Percentiles rank a stretch among this genome's conserved stretches.
phyloP scores from a whole-genome alignment of 2,888 invertebrate species.

The Lottia gigantea region DNA sequence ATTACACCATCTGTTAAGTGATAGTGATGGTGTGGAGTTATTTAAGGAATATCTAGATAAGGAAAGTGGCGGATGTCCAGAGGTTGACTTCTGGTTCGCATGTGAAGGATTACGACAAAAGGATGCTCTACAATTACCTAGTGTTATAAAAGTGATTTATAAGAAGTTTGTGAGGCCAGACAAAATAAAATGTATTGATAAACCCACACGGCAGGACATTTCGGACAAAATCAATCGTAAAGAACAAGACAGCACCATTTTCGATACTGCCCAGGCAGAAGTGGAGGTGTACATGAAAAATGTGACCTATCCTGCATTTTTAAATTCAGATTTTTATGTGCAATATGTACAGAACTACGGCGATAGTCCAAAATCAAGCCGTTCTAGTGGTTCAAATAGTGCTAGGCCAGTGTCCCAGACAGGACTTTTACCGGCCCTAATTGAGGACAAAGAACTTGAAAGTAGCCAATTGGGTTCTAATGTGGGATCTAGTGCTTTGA shows the following conservation, averaged over 20 bases:
- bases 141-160: constrained; percentile 79
- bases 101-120: constrained; percentile 65
- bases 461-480: constrained; percentile 4
- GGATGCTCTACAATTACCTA: constrained; percentile 69
- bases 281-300: constrained; percentile 86
- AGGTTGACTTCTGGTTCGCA: constrained; percentile 85
- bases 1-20: constrained; percentile 84
- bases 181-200: constrained; percentile 81
- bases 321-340: constrained; percentile 91
- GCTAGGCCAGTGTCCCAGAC: constrained; percentile 55
- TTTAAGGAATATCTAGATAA: constrained; percentile 75
- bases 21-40: constrained; percentile 88
- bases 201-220: constrained; percentile 83
- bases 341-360: constrained; percentile 65
- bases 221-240: constrained; percentile 52
- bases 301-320: constrained; percentile 91
- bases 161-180: constrained; percentile 76
- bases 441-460: constrained; percentile 83
- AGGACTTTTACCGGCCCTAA: constrained; percentile 78
- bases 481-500: constrained; percentile 27
- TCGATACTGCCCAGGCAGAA: constrained; percentile 85
- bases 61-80: constrained; percentile 61
- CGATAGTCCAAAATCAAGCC: constrained; percentile 63
- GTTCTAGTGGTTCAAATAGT: constrained; percentile 62
- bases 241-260: constrained; percentile 79